phyloP scores from a whole-genome alignment of 2,113 vertebrate genomes.

The Formicarius rufipectus region DNA sequence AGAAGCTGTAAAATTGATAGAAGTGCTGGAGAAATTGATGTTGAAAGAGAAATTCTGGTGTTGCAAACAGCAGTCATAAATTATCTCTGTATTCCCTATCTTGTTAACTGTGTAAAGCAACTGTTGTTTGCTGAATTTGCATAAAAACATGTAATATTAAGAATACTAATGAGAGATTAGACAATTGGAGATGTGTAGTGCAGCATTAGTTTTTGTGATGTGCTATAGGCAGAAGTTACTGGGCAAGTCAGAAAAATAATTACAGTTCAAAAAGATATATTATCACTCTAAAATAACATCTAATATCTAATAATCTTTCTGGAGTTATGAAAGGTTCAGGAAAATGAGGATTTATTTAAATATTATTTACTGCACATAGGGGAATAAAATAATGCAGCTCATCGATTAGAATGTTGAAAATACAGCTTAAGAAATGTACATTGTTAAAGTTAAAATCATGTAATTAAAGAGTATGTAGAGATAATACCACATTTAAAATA shows the following conservation, averaged over 20 bases:
- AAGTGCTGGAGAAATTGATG: neutral
- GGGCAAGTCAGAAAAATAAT: neutral
- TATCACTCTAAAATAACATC: neutral
- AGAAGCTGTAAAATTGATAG: neutral
- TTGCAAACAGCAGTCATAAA: neutral
- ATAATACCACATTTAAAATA: neutral
- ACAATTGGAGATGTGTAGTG: too few relatives aligned
- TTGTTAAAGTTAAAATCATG: neutral
- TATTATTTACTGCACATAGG: neutral
- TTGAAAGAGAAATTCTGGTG: neutral
- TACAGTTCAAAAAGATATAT: neutral
- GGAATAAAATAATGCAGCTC: neutral
- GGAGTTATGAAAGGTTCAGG: neutral
- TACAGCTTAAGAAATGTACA: neutral
- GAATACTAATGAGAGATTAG: neutral
- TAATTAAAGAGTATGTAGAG: neutral
- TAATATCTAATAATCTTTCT: neutral
- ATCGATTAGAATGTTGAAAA: neutral
- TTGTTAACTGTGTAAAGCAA: neutral
- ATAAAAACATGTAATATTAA: neutral
- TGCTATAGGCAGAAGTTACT: neutral
- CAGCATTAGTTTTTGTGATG: neutral
- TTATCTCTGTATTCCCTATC: accelerated
- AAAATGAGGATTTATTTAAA: neutral
- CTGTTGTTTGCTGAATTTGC: neutral